These are phyloP conservation scores for Tenualosa ilisha DNA, from an alignment of 2,797 vertebrate species.

Conservation along the genomic window DNA sequence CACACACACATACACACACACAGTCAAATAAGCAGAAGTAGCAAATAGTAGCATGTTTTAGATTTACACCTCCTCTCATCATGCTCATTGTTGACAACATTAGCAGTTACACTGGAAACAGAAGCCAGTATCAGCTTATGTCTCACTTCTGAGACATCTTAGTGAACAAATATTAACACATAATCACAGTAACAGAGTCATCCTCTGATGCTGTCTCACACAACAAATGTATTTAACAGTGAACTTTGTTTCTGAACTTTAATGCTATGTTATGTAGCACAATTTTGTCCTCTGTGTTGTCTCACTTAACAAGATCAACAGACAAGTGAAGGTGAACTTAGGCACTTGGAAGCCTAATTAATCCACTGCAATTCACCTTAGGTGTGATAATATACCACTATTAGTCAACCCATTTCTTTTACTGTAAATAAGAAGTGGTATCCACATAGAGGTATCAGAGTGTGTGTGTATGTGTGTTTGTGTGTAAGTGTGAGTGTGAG, in stretches of 20 bases:
- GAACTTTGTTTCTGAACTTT: not conserved
- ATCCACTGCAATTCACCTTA: not conserved
- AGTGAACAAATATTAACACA: not conserved
- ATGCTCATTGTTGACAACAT: not conserved
- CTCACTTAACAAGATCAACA: not conserved
- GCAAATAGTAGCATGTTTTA: not conserved
- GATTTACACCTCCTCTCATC: not conserved
- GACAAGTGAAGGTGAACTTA: not conserved
- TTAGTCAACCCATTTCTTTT: not conserved
- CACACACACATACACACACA: constrained; percentile 11
- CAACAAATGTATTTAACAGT: not conserved
- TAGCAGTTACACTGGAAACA: not conserved
- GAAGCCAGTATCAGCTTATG: not conserved
- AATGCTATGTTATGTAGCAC: not conserved
- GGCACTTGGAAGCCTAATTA: not conserved
- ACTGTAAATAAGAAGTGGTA: not conserved
- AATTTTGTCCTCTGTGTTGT: not conserved
- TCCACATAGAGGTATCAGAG: not conserved
- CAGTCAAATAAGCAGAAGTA: not conserved
- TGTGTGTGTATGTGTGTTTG: constrained; percentile 20
- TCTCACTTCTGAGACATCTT: not conserved
- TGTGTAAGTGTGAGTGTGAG: constrained; percentile 50
- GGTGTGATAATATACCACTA: not conserved
- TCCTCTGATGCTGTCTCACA: not conserved
- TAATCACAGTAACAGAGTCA: not conserved